Evolutionary conservation across 1,140 invertebrate species (phyloP).

Genomic region (Leptopilina boulardi): DNA sequence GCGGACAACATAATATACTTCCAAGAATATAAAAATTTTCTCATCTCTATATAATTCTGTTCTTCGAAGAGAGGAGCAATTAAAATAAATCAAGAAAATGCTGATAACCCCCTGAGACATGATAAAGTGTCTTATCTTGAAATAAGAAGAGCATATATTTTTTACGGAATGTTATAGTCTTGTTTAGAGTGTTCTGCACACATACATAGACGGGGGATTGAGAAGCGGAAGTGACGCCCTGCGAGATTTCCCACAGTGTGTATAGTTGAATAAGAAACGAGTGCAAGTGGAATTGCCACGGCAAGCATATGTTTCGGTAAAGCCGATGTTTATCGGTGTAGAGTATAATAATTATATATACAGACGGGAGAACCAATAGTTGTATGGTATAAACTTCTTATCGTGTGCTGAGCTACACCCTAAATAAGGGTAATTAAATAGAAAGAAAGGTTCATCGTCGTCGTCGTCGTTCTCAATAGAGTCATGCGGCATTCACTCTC

Average conservation of each 20-base stretch:
- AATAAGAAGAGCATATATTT: constrained; percentile 4
- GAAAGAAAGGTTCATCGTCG: background rate
- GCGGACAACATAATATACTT: background rate
- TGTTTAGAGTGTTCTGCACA: background rate
- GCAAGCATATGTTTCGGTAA: constrained; percentile 18
- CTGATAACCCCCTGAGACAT: background rate
- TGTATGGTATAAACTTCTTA: background rate
- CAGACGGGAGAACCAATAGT: background rate
- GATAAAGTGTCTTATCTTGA: background rate
- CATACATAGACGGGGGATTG: background rate
- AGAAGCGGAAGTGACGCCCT: constrained; percentile 22
- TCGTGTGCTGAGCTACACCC: background rate
- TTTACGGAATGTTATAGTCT: constrained; percentile 19
- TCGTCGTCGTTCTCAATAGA: no score
- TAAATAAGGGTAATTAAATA: constrained; percentile 21
- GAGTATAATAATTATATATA: constrained; percentile 15
- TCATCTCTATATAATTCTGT: background rate
- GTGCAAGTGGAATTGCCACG: background rate
- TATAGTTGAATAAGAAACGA: constrained; percentile 8
- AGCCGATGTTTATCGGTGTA: background rate
- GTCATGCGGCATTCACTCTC: background rate
- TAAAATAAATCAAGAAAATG: constrained; percentile 8
- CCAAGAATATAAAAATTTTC: background rate
- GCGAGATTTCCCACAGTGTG: constrained; percentile 19
- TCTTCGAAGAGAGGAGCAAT: constrained; percentile 6